Evolutionary conservation across 2,113 vertebrate genomes (phyloP).

Genomic region (Oreocharis arfaki): DNA sequence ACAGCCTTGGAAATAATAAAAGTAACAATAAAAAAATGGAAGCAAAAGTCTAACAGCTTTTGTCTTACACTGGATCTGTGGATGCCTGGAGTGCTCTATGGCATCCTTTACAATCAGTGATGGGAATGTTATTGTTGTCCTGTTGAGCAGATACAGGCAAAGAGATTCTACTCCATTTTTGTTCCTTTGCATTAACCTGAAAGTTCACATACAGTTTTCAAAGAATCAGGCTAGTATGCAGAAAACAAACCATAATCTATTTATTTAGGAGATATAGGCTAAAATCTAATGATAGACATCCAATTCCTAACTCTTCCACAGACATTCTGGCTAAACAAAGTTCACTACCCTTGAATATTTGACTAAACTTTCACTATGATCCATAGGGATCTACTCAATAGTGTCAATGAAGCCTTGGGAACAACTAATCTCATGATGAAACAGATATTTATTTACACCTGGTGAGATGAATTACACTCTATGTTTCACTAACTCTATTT

Average conservation of each 20-base stretch:
- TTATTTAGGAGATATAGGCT: neutral
- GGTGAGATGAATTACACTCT: neutral
- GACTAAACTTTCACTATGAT: neutral
- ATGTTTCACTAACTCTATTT: neutral
- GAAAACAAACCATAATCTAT: neutral
- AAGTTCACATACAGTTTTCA: neutral
- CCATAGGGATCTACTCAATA: neutral
- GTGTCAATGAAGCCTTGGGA: neutral
- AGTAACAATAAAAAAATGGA: neutral
- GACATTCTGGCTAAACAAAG: neutral
- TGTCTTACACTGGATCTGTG: neutral
- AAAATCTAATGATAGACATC: neutral
- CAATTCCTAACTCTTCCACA: neutral
- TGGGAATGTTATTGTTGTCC: neutral
- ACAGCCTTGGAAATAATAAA: slow-evolving; percentile 23
- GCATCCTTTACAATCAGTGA: neutral
- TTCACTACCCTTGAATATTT: neutral
- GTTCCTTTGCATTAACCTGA: neutral
- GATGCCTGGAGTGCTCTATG: neutral
- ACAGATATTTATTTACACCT: neutral
- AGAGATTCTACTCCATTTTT: neutral
- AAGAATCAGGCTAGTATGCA: neutral
- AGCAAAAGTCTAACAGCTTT: neutral
- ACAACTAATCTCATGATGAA: neutral
- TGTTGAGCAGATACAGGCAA: neutral